Evolutionary conservation across 2,888 invertebrate genomes (phyloP), one percentile per base, ranked within the genome.

Genomic region (Cryptocheilus praepositus): DNA sequence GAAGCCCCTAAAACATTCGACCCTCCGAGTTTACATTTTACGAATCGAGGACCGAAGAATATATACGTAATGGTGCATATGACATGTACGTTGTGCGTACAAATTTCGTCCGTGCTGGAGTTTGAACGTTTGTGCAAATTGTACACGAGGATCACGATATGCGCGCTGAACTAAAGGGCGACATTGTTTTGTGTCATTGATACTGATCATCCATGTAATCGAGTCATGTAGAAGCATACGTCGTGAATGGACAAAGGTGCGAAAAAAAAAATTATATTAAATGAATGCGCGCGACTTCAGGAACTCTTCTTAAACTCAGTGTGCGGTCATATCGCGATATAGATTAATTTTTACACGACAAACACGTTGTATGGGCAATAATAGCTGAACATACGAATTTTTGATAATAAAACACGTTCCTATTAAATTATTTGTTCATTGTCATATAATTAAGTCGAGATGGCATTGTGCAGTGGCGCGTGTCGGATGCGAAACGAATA

Each of bases 321-420:
- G 64, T 61, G 64, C 69, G 73, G 73, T 67, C 69, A 67, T 71
- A 71, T 70, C 64, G 71, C 56, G 64, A 69, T 67, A 36, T 36
- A 64, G 71, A 71, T 77, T 79, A 71, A 76, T 74, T 78, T 79
- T 76, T 76, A 76, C 79, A 76, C 65, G 64, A 72, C 63, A 53
- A 25, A 61, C 28, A 67, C 66, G 71, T 67, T 74, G 75, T 75
- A 74, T 74, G 71, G 65, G 69, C 76, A 70, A 70, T 70, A 76
- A 71, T 67, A 22, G 70, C 73, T 73, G 71, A 74, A 74, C 75
- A 73, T 78, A 76, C 74, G 67, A 72, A 78, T 71, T 79, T 78
- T 78, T 79, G 70, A 78, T 79, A 78, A 78, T 79, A 79, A 79
- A 76, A 71, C 65, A 78, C 78, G 78, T 78, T 78, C 78, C 78